phyloP scores from a whole-genome alignment of 2,888 invertebrate species.

The Muschampia plurimacula region DNA sequence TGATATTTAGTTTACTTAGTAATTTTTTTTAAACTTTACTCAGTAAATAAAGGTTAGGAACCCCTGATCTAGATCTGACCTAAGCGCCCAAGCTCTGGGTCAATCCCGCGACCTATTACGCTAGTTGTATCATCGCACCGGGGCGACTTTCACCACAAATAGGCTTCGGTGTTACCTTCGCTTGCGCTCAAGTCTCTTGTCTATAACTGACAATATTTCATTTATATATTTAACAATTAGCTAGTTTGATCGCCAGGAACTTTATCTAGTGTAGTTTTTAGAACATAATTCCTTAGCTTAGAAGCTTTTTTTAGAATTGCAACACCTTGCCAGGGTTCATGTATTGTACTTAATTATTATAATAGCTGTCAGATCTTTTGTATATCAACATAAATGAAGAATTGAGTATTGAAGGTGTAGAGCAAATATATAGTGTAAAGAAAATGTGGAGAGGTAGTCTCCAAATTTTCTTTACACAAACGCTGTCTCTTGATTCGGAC shows the following conservation, averaged over 20 bases:
- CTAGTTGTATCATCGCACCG: background rate
- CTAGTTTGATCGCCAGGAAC: background rate
- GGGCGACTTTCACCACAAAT: background rate
- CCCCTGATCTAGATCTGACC: background rate
- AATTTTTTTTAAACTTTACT: no score
- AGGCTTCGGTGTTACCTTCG: constrained; percentile 7
- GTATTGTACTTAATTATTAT: no score
- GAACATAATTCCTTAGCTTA: background rate
- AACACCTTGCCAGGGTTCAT: no score
- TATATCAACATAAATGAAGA: no score
- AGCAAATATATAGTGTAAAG: no score
- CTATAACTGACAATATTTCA: background rate
- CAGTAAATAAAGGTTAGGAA: background rate
- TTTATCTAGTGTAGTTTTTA: background rate
- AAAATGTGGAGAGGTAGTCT: no score
- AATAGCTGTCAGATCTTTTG: no score
- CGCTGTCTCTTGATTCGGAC: no score
- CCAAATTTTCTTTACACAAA: no score
- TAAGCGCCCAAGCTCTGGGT: constrained; percentile 1
- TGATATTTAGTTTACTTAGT: no score
- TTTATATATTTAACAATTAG: constrained; percentile 1
- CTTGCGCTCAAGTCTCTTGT: background rate
- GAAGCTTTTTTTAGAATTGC: no score
- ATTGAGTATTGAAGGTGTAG: no score
- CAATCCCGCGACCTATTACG: constrained; percentile 6